Evolutionary conservation across 2,113 vertebrate species (phyloP).

Genomic region (Urocolius indicus): DNA sequence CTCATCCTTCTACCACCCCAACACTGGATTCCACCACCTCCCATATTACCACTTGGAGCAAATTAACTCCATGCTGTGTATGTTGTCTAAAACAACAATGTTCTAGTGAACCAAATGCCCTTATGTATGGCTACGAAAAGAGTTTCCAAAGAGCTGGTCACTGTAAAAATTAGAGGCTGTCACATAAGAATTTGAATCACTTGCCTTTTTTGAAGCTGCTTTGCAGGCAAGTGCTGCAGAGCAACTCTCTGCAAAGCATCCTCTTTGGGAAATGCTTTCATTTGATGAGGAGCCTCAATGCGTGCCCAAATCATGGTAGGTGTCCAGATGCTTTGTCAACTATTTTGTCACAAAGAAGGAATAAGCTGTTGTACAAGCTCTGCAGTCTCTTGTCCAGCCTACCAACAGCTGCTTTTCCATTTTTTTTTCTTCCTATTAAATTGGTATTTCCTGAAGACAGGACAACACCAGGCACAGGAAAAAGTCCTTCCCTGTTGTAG

Average conservation of each 20-base stretch:
- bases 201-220: not conserved
- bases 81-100: not conserved
- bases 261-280: not conserved
- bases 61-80: not conserved
- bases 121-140: rapidly evolving
- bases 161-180: not conserved
- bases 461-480: not conserved
- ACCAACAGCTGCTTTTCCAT: not conserved
- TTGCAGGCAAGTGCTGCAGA: not conserved
- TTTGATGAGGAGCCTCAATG: not conserved
- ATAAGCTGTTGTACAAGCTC: not conserved
- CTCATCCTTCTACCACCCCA: not conserved
- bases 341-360: not conserved
- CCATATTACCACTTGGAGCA: not conserved
- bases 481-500: no score
- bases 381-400: not conserved
- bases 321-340: not conserved
- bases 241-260: not conserved
- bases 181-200: not conserved
- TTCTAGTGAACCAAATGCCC: rapidly evolving
- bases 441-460: not conserved
- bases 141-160: not conserved
- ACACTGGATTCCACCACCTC: rapidly evolving
- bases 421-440: not conserved
- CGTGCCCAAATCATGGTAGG: no score